These are phyloP conservation scores for Drosophila parabipectinata DNA, from an alignment of 1,140 invertebrate species.

Conservation along the genomic window DNA sequence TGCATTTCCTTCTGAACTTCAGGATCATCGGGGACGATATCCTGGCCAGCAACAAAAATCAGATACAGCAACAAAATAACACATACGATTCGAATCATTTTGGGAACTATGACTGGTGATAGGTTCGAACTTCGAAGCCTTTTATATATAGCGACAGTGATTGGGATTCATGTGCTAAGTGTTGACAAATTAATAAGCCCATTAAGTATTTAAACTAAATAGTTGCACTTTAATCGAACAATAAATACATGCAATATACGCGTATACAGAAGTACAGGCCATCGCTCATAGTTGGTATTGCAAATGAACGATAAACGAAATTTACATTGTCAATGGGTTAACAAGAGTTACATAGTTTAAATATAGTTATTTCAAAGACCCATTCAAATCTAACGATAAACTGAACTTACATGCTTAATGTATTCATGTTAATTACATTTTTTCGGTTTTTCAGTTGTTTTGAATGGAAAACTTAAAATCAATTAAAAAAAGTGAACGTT, in stretches of 20 bases:
- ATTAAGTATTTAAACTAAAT: constrained; percentile 72
- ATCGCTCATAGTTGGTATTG: constrained; percentile 37
- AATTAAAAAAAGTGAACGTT: constrained; percentile 17
- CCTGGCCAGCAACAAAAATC: constrained; percentile 22
- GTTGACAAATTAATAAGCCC: constrained; percentile 20
- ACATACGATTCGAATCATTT: constrained; percentile 35
- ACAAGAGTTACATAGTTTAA: constrained; percentile 31
- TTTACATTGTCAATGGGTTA: constrained; percentile 53
- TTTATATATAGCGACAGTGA: constrained; percentile 37
- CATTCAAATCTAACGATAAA: constrained; percentile 15
- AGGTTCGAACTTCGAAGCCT: not conserved
- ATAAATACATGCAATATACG: constrained; percentile 78
- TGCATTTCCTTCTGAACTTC: constrained; percentile 50
- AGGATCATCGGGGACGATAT: constrained; percentile 46
- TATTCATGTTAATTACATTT: constrained; percentile 5
- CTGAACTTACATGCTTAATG: constrained; percentile 13
- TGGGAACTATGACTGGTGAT: not conserved
- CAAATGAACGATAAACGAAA: constrained; percentile 55
- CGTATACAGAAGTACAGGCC: constrained; percentile 55
- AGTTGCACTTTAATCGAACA: constrained; percentile 79
- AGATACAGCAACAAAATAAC: constrained; percentile 5
- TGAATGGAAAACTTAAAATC: constrained; percentile 10
- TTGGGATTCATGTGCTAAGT: constrained; percentile 12
- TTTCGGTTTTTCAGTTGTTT: constrained; percentile 6
- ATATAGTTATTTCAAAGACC: not conserved